Evolutionary conservation across 2,113 vertebrate species (phyloP), one percentile per base, ranked within the genome.

Genomic region (Otis tarda): DNA sequence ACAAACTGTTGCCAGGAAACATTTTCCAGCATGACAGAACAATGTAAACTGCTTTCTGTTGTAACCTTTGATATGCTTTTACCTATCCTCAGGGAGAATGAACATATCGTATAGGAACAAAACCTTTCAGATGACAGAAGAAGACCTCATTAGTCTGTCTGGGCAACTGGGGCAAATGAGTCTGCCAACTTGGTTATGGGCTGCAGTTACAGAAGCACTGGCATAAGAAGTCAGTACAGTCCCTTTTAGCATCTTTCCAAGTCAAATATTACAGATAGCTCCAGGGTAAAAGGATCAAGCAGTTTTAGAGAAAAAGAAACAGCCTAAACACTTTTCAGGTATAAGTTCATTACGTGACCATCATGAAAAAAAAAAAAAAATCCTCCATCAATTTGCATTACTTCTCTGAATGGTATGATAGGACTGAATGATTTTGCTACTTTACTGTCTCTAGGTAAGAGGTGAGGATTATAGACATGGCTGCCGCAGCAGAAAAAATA

Each of bases 161-260:
- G 21, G 20, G 33, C 8, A 45, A 12, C 43, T 43, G 45, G 15
- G 28, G 45, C 43, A 52, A 59, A n/a, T 24, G 33, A 84, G n/a
- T 31, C 57, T 49, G 31, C 9, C 56, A 61, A 30, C 37, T 59
- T 73, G 37, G 5, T 68, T 68, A 31, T n/a, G 37, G 59, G 3
- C 30, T 68, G n/a, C 25, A 57, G 49, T 39, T 77, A n/a, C 8
- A 71, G 57, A n/a, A 57, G 2, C 30, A 73, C 9, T 67, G 33
- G 52, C 0, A 0, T 25, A 30, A 41, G 23, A 65, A 75, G 14
- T 18, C 16, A 37, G 15, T n/a, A 84, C 45, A 60, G 33, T 31
- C 30, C 11, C 17, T 81, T 68, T 89, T 78, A 37, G 64, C 13
- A 39, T 55, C 53, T 86, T 89, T 60, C 20, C 15, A 69, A 50